These are phyloP conservation scores for Morus bassanus DNA, from an alignment of 2,797 vertebrate genomes.

Conservation along the genomic window DNA sequence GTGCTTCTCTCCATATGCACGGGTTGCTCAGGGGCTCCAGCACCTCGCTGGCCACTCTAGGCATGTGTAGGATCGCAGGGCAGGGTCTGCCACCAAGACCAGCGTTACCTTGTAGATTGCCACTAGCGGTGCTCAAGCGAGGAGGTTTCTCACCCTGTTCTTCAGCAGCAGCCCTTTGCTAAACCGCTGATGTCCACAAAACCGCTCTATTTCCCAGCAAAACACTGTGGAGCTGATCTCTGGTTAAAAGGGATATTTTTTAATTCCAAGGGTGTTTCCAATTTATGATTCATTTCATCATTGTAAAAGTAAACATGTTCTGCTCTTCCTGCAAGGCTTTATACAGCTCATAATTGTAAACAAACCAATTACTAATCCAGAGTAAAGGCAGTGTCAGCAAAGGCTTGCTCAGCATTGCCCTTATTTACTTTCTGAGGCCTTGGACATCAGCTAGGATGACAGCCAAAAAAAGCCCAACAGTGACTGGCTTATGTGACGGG, in stretches of 20 bases:
- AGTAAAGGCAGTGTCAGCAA: not conserved
- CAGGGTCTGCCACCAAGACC: not conserved
- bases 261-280: not conserved
- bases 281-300: not conserved
- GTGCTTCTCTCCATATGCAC: rapidly evolving
- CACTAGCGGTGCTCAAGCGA: not conserved
- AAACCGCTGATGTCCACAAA: not conserved
- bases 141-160: not conserved
- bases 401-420: not conserved
- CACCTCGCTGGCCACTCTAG: not conserved
- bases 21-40: not conserved
- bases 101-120: not conserved
- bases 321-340: not conserved
- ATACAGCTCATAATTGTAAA: not conserved
- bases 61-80: not conserved
- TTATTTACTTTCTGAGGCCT: not conserved
- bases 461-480: not conserved
- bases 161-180: not conserved
- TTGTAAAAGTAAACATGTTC: not conserved
- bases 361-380: not conserved
- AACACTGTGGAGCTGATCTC: not conserved
- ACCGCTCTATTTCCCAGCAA: not conserved
- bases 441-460: not conserved
- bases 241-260: not conserved
- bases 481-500: not conserved